Evolutionary conservation across 2,797 vertebrate genomes (phyloP).

Genomic region (Momotus momota): DNA sequence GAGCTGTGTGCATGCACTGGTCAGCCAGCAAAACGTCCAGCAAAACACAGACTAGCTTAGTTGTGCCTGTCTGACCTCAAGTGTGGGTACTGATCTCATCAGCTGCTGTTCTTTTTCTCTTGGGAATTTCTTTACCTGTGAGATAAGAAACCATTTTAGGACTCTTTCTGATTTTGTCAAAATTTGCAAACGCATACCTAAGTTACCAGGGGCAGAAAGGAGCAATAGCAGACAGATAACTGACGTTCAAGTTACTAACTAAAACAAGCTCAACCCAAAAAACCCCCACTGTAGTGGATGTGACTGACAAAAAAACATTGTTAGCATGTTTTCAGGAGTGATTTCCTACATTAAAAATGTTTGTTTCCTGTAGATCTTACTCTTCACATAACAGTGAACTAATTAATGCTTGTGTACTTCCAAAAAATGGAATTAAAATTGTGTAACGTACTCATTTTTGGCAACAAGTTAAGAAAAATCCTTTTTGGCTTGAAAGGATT

Average conservation of each 20-base stretch:
- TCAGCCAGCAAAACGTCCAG: slow-evolving; percentile 1
- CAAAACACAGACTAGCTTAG: neutral
- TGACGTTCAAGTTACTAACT: neutral
- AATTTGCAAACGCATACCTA: neutral
- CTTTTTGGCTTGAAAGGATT: slow-evolving; percentile 13
- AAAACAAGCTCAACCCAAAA: neutral
- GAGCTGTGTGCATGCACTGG: neutral
- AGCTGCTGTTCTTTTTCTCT: neutral
- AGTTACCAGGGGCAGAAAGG: neutral
- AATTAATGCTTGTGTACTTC: neutral
- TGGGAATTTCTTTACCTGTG: neutral
- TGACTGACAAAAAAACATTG: neutral
- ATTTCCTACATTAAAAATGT: neutral
- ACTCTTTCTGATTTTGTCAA: neutral
- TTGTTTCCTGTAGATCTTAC: neutral
- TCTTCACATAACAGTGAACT: neutral
- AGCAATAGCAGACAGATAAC: neutral
- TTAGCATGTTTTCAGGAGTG: neutral
- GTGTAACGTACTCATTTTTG: neutral
- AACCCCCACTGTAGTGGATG: too few species aligned
- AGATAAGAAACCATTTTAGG: neutral
- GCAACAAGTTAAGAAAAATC: slow-evolving; percentile 15
- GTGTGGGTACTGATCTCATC: neutral
- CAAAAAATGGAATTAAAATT: slow-evolving; percentile 25
- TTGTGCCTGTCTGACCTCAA: neutral